phyloP scores from a whole-genome alignment of 2,797 vertebrate species.

The Calcarius lapponicus region DNA sequence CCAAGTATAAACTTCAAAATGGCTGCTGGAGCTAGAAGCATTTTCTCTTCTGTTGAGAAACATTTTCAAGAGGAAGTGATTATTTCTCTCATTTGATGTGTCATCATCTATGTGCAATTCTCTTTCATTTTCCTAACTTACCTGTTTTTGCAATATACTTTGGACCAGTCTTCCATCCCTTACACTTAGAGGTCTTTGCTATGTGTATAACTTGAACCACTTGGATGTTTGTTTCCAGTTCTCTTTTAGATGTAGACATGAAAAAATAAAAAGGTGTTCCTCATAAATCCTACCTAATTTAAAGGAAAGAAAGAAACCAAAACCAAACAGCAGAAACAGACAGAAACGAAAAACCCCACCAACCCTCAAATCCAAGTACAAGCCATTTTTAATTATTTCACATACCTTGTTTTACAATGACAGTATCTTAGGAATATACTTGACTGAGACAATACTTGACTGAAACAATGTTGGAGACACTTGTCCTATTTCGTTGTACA shows the following conservation, averaged over 20 bases:
- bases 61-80: background rate
- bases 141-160: accelerated
- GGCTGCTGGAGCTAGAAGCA: accelerated
- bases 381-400: background rate
- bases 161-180: background rate
- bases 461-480: background rate
- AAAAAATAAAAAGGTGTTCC: background rate
- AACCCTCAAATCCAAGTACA: background rate
- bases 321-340: background rate
- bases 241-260: background rate
- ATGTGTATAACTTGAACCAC: background rate
- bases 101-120: background rate
- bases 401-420: background rate
- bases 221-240: background rate
- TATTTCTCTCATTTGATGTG: background rate
- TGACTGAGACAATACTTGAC: background rate
- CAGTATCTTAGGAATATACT: background rate
- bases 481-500: background rate
- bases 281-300: background rate
- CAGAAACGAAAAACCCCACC: background rate
- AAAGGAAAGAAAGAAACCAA: background rate
- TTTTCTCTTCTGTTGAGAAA: background rate
- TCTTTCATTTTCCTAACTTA: background rate
- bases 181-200: background rate
- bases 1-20: background rate